phyloP scores from a whole-genome alignment of 2,797 vertebrate genomes.

The Gila robusta region DNA sequence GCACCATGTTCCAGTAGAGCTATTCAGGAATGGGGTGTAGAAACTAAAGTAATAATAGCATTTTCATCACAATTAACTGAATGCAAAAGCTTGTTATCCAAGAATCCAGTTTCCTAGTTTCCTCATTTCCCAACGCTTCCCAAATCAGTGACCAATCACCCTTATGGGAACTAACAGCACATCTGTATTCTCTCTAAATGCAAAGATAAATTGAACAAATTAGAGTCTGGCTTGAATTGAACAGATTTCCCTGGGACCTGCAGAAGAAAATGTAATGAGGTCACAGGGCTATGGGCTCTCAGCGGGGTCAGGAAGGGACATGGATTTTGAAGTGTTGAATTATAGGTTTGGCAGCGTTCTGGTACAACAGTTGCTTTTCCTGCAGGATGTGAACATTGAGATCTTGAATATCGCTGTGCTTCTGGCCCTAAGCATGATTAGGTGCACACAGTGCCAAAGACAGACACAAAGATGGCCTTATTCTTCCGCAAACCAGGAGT shows the following conservation, averaged over 20 bases:
- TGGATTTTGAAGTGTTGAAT: conserved; percentile 62
- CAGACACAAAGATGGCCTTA: conserved; percentile 58
- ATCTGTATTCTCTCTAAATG: conserved; percentile 27
- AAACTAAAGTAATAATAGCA: background rate
- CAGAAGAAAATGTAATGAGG: conserved; percentile 74
- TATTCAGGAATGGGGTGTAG: background rate
- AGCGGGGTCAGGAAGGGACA: conserved; percentile 71
- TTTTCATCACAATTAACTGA: conserved; percentile 9
- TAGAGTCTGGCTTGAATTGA: conserved; percentile 36
- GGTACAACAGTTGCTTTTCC: conserved; percentile 73
- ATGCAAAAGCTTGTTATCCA: conserved; percentile 31
- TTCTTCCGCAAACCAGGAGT: conserved; percentile 31
- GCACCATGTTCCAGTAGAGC: background rate
- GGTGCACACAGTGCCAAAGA: conserved; percentile 62
- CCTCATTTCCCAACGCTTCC: background rate
- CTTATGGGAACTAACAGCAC: conserved; percentile 21
- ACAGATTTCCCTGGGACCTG: background rate
- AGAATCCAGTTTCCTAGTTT: conserved; percentile 26
- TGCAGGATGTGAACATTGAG: conserved; percentile 71
- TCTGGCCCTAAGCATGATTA: conserved; percentile 61
- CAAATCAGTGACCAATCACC: conserved; percentile 24
- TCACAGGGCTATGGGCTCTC: conserved; percentile 70
- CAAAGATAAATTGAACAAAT: conserved; percentile 45
- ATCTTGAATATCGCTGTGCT: conserved; percentile 70
- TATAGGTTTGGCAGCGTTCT: conserved; percentile 76